Evolutionary conservation across 1,140 invertebrate genomes (phyloP).

Genomic region (Lucilia sericata): DNA sequence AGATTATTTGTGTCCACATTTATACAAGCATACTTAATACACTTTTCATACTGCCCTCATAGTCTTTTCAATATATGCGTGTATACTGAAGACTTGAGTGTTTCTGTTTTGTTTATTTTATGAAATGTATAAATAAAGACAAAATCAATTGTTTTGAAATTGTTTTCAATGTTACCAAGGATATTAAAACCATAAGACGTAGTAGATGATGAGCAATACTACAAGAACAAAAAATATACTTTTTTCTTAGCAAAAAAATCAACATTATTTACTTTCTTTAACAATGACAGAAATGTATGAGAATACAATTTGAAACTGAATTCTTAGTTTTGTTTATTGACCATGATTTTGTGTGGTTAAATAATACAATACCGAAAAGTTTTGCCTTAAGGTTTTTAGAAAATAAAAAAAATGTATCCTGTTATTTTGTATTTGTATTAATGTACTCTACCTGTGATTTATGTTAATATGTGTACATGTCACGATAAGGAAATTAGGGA

Average conservation of each 20-base stretch:
- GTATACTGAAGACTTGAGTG: background rate
- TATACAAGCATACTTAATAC: too few relatives aligned
- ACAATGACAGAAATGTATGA: background rate
- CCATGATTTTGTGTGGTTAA: constrained; percentile 13
- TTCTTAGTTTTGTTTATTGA: constrained; percentile 9
- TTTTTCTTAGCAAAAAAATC: background rate
- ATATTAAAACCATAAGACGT: constrained; percentile 18
- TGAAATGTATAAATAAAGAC: constrained; percentile 8
- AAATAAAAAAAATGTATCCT: too few relatives aligned
- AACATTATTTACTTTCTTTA: constrained; percentile 6
- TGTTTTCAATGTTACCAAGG: constrained; percentile 42
- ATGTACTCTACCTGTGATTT: too few relatives aligned
- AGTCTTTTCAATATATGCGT: background rate
- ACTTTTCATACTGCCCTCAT: background rate
- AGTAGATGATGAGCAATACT: background rate
- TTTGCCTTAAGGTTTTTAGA: background rate
- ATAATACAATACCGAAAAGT: background rate
- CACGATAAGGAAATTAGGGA: too few relatives aligned
- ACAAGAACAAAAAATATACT: background rate
- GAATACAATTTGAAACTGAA: background rate
- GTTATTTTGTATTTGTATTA: too few relatives aligned
- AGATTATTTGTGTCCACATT: too few relatives aligned
- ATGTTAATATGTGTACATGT: too few relatives aligned
- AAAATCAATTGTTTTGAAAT: constrained; percentile 43
- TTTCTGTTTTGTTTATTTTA: constrained; percentile 23